These are phyloP conservation scores for Drosophila merina DNA, from an alignment of 2,888 invertebrate genomes.

Conservation along the genomic window DNA sequence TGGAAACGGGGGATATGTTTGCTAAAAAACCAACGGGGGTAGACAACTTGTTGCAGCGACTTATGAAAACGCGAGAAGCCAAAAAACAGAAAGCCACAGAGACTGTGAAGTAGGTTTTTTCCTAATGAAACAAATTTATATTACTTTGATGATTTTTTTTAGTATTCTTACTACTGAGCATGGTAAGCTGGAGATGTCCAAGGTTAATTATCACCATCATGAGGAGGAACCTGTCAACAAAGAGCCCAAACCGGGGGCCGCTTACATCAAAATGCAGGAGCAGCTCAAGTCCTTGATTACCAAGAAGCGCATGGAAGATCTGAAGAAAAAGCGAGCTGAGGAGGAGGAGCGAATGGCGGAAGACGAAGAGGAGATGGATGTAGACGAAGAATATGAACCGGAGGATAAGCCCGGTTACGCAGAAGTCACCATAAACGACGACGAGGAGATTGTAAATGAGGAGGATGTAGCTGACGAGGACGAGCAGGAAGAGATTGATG, in stretches of 20 bases:
- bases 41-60: slow-evolving; percentile 88
- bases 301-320: slow-evolving; percentile 88
- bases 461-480: slow-evolving; percentile 62
- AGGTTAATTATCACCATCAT: slow-evolving; percentile 73
- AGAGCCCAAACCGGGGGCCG: slow-evolving; percentile 88
- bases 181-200: slow-evolving; percentile 83
- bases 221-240: slow-evolving; percentile 72
- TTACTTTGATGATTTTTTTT: slow-evolving; percentile 22
- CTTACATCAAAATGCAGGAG: slow-evolving; percentile 88
- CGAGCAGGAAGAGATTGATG: slow-evolving; percentile 70
- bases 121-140: not conserved
- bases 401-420: slow-evolving; percentile 44
- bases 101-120: slow-evolving; percentile 83
- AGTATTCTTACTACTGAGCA: slow-evolving; percentile 84
- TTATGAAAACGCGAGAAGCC: slow-evolving; percentile 88
- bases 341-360: slow-evolving; percentile 83
- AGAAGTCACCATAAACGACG: slow-evolving; percentile 52
- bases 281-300: slow-evolving; percentile 90
- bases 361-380: slow-evolving; percentile 68
- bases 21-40: slow-evolving; percentile 86
- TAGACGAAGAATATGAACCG: slow-evolving; percentile 69
- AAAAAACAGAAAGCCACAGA: slow-evolving; percentile 85
- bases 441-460: slow-evolving; percentile 61
- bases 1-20: slow-evolving; percentile 85
- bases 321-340: slow-evolving; percentile 85